phyloP scores from a whole-genome alignment of 2,113 vertebrate species.

The Peromyscus polionotus region DNA sequence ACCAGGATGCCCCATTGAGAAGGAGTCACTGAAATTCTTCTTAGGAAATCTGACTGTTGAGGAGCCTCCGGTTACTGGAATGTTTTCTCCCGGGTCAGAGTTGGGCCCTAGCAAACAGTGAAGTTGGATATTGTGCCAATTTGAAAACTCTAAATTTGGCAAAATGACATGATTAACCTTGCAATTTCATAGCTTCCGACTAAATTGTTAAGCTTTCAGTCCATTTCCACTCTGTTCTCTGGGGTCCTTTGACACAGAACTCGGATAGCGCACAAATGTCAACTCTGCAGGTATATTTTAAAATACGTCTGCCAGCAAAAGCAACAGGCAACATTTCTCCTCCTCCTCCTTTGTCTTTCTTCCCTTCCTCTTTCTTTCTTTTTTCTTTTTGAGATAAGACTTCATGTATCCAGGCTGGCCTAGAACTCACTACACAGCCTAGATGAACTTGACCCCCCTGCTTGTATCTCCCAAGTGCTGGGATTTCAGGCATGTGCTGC shows the following conservation, averaged over 20 bases:
- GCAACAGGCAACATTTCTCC: not conserved
- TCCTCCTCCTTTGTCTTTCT: not conserved
- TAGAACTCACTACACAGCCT: not conserved
- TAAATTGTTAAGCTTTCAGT: constrained; percentile 30
- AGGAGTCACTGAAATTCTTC: constrained; percentile 55
- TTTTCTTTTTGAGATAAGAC: not conserved
- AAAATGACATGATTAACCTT: constrained; percentile 29
- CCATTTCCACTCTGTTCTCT: constrained; percentile 5
- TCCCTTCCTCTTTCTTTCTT: not conserved
- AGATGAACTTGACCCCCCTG: not conserved
- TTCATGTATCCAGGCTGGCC: not conserved
- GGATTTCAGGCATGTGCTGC: not conserved
- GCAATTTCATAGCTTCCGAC: constrained; percentile 40
- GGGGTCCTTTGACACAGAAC: constrained; percentile 1
- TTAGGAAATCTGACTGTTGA: constrained; percentile 52
- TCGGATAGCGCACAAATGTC: not conserved
- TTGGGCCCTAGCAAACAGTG: not conserved
- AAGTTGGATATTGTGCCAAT: not conserved
- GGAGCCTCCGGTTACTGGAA: not conserved
- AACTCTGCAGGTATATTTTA: not conserved
- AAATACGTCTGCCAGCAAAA: not conserved
- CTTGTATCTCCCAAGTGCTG: not conserved
- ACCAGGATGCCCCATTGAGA: not conserved
- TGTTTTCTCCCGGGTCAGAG: constrained; percentile 38
- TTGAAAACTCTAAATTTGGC: constrained; percentile 53